These are phyloP conservation scores for Halocynthia aurantium DNA, from an alignment of 23 tunicate species.

Conservation along the genomic window DNA sequence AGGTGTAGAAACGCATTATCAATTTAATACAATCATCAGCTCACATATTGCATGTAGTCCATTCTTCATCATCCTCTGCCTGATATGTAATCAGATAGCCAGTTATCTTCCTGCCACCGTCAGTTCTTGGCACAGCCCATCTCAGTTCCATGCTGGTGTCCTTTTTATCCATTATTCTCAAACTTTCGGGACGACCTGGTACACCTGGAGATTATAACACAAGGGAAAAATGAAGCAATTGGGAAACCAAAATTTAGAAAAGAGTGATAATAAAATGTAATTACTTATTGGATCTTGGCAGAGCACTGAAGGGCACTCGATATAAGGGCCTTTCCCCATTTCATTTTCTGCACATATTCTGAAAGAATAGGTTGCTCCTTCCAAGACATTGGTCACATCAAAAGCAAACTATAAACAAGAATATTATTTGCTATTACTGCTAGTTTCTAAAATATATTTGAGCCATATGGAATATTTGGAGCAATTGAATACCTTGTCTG, in stretches of 20 bases:
- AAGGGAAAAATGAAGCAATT: neutral
- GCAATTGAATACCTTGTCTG: slow-evolving; percentile 16
- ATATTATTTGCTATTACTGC: neutral
- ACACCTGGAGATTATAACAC: slow-evolving; percentile 21
- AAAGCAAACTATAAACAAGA: slow-evolving; percentile 7
- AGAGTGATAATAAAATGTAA: neutral
- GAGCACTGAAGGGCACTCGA: slow-evolving; percentile 68
- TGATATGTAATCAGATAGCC: slow-evolving; percentile 64
- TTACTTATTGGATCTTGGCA: slow-evolving; percentile 66
- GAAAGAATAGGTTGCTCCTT: slow-evolving; percentile 65
- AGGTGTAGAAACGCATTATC: no score
- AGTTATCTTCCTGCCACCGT: slow-evolving; percentile 80
- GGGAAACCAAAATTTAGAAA: neutral
- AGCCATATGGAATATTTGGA: no score
- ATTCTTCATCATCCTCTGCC: slow-evolving; percentile 58
- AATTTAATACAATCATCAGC: neutral
- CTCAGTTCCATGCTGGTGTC: slow-evolving; percentile 54
- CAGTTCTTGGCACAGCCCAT: slow-evolving; percentile 77
- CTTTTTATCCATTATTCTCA: slow-evolving; percentile 55
- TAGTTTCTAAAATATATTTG: no score
- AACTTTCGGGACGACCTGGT: slow-evolving; percentile 72
- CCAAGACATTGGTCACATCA: slow-evolving; percentile 80
- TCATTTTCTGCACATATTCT: slow-evolving; percentile 86
- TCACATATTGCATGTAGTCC: slow-evolving; percentile 29
- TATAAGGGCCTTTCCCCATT: slow-evolving; percentile 53